Conservation (phyloP, 2,113 vertebrate genomes). For the Nothoprocta perdicaria region DNA sequence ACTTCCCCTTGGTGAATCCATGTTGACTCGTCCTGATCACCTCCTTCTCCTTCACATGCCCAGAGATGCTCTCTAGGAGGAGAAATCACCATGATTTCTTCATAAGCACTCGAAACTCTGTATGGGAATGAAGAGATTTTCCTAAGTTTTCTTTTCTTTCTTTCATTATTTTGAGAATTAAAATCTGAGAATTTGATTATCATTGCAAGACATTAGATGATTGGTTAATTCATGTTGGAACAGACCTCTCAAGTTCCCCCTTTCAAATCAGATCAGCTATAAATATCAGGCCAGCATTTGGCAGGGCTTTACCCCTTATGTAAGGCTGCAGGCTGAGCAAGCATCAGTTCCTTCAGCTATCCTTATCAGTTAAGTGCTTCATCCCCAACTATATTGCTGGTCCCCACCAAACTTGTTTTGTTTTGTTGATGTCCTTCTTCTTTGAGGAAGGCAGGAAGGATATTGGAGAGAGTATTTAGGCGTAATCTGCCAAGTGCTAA, state of each 20-base stretch:
- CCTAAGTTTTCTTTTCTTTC: background rate
- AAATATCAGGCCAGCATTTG: background rate
- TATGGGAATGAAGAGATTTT: background rate
- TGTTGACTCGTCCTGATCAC: too few species aligned
- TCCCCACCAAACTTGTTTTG: background rate
- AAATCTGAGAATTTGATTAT: background rate
- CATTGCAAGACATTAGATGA: background rate
- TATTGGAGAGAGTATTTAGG: too few species aligned
- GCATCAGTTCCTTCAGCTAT: background rate
- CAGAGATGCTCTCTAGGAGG: too few species aligned
- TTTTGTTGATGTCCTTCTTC: background rate
- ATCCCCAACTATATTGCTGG: background rate
- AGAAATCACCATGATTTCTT: background rate
- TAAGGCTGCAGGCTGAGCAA: background rate
- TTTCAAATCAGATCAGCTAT: background rate
- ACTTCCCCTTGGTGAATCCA: too few species aligned
- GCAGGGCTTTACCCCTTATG: background rate
- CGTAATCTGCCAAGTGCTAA: background rate
- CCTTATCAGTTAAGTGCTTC: background rate
- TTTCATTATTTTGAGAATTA: background rate
- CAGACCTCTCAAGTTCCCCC: background rate
- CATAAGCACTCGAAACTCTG: background rate
- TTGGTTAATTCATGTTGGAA: background rate
- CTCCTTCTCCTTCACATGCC: too few species aligned
- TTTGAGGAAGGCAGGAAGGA: background rate